Conservation (phyloP, 2,113 vertebrate genomes). For the Tympanuchus pallidicinctus region DNA sequence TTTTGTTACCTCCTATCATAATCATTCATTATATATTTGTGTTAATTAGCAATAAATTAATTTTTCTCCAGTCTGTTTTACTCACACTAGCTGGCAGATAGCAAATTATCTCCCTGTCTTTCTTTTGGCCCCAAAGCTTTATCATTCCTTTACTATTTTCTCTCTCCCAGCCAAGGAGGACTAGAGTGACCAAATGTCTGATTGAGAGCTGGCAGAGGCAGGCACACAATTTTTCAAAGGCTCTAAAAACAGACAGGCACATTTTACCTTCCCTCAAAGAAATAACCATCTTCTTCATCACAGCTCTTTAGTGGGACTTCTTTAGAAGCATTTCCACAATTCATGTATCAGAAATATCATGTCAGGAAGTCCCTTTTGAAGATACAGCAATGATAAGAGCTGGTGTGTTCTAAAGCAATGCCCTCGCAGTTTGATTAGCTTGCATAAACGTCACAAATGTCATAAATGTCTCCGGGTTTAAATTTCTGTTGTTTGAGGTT, state of each 20-base stretch:
- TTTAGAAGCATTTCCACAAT: not conserved
- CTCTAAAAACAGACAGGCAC: not conserved
- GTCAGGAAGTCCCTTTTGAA: not conserved
- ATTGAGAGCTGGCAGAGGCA: not conserved
- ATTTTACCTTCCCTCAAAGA: not conserved
- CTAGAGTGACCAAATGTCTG: not conserved
- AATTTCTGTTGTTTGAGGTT: not conserved
- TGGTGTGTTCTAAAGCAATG: fast-evolving
- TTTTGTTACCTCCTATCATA: not conserved
- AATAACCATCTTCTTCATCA: not conserved
- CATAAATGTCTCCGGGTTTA: not conserved
- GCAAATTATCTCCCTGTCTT: not conserved
- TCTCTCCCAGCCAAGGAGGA: not conserved
- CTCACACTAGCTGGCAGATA: not conserved
- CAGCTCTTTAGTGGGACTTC: not conserved
- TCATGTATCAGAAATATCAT: not conserved
- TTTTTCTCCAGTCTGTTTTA: not conserved
- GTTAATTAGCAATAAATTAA: not conserved
- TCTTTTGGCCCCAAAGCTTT: not conserved
- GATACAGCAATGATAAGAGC: not conserved
- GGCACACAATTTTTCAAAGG: not conserved
- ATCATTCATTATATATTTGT: not conserved
- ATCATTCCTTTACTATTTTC: not conserved
- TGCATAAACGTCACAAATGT: not conserved
- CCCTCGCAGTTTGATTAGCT: not conserved